A percentile compares a stretch with the other conserved stretches of the same genome.
phyloP scores from a whole-genome alignment of 2,888 invertebrate species.

The Endomychus coccineus region DNA sequence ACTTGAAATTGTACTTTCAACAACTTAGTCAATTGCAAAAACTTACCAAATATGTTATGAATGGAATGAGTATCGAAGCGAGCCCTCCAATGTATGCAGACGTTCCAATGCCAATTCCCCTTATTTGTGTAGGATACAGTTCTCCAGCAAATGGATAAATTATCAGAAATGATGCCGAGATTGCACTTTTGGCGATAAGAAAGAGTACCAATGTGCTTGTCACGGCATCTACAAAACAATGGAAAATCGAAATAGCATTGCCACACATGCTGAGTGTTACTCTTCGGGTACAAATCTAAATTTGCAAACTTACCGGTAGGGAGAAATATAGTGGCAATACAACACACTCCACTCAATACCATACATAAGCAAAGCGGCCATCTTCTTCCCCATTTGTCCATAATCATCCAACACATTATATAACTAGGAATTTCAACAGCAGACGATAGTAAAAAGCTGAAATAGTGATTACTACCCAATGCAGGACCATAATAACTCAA shows the following conservation, averaged over 20 bases:
- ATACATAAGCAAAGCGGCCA: conserved; percentile 84
- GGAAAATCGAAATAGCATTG: neutral
- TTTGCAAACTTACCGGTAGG: conserved; percentile 55
- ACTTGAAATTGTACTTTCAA: too few species aligned
- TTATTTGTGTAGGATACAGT: conserved; percentile 80
- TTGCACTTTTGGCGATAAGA: conserved; percentile 77
- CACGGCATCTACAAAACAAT: conserved; percentile 56
- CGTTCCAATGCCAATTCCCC: conserved; percentile 84
- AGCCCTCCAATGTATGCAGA: conserved; percentile 86
- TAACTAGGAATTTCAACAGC: conserved; percentile 86
- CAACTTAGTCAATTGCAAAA: too few species aligned
- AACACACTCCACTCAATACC: conserved; percentile 77
- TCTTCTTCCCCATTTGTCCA: conserved; percentile 81
- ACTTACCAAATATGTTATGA: conserved; percentile 81
- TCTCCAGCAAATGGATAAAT: conserved; percentile 92
- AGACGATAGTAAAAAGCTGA: conserved; percentile 82
- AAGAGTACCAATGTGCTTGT: conserved; percentile 67
- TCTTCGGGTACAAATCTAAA: conserved; percentile 12
- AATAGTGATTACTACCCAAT: conserved; percentile 77
- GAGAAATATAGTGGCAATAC: conserved; percentile 75
- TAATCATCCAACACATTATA: conserved; percentile 77
- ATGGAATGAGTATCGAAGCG: conserved; percentile 83
- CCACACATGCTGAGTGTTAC: neutral
- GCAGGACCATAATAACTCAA: conserved; percentile 87
- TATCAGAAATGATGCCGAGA: conserved; percentile 84